These are phyloP conservation scores for Pantherophis vulpinus DNA, from an alignment of 2,797 vertebrate species.

Conservation along the genomic window DNA sequence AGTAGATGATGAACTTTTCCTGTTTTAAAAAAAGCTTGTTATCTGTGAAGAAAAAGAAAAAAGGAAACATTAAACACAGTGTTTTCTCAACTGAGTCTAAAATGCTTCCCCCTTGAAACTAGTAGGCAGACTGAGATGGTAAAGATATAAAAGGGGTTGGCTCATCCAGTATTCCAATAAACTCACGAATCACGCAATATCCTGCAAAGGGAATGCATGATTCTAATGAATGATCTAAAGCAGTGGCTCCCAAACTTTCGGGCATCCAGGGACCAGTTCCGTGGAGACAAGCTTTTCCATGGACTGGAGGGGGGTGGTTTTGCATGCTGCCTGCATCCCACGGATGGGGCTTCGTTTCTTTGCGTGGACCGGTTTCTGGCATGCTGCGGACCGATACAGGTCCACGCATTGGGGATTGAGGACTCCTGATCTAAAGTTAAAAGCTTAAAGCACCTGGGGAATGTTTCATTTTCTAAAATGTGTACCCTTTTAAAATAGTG, in stretches of 20 bases:
- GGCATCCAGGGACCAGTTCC: too few relatives aligned
- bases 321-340: too few relatives aligned
- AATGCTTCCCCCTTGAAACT: neutral
- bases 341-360: too few relatives aligned
- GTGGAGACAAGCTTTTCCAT: too few relatives aligned
- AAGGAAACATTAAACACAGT: neutral
- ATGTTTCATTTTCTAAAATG: neutral
- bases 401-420: too few relatives aligned
- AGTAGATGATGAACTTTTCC: slow-evolving; percentile 1
- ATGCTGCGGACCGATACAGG: too few relatives aligned
- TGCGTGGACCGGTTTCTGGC: too few relatives aligned
- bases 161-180: neutral
- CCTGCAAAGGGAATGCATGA: neutral
- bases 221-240: neutral
- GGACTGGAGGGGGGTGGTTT: too few relatives aligned
- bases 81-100: neutral
- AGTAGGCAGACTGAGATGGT: neutral
- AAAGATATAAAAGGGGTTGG: neutral
- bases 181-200: neutral
- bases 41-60: neutral
- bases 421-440: neutral
- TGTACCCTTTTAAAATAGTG: neutral
- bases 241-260: too few relatives aligned
- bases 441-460: neutral
- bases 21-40: neutral